Evolutionary conservation across 2,113 vertebrate species (phyloP).

Genomic region (Indri indri): DNA sequence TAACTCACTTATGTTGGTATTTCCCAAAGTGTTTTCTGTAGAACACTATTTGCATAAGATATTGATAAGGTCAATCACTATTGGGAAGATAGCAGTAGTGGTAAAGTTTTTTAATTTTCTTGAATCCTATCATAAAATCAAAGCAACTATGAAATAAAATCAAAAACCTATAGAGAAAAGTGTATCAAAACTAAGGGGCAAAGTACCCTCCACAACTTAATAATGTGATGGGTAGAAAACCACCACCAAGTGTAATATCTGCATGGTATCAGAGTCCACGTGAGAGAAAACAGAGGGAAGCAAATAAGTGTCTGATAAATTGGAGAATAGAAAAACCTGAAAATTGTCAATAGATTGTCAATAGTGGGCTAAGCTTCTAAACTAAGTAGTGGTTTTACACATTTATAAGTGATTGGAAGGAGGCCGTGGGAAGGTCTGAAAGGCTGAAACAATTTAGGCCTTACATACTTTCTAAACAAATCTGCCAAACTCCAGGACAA

Average conservation of each 20-base stretch:
- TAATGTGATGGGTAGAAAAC: not conserved
- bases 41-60: not conserved
- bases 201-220: not conserved
- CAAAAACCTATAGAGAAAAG: not conserved
- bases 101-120: not conserved
- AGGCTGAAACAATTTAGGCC: not conserved
- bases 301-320: not conserved
- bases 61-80: not conserved
- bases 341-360: not conserved
- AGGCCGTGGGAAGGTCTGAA: not conserved
- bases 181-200: not conserved
- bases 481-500: not conserved
- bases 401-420: not conserved
- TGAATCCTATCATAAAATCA: not conserved
- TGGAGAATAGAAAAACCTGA: not conserved
- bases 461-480: not conserved
- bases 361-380: not conserved
- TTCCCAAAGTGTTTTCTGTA: not conserved
- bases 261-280: not conserved
- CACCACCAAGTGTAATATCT: not conserved
- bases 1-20: not conserved
- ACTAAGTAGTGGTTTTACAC: not conserved
- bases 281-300: not conserved
- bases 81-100: not conserved
- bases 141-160: not conserved